Evolutionary conservation across 2,888 invertebrate genomes (phyloP).

Genomic region (Drosophila kambysellisi): DNA sequence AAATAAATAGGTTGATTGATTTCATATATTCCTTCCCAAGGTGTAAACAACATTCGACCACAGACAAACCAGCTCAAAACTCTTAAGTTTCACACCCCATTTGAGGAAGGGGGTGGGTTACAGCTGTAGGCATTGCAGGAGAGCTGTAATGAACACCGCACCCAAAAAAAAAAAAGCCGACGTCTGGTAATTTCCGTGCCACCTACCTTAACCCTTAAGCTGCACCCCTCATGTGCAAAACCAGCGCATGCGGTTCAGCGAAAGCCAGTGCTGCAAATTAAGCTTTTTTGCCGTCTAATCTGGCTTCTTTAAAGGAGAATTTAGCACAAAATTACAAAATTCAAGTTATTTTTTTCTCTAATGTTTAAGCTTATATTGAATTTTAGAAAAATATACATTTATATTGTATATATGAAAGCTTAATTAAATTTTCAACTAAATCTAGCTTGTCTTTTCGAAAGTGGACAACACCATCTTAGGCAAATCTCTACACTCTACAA

Average conservation of each 20-base stretch:
- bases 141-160: constrained; percentile 52
- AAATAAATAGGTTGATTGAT: constrained; percentile 38
- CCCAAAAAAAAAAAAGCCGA: constrained; percentile 51
- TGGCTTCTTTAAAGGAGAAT: not conserved
- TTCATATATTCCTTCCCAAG: constrained; percentile 33
- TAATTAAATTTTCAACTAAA: not conserved
- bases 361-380: not conserved
- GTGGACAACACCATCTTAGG: not conserved
- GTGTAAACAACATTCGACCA: constrained; percentile 1
- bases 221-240: constrained; percentile 12
- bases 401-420: not conserved
- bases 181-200: constrained; percentile 62
- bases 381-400: not conserved
- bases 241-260: constrained; percentile 60
- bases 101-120: not conserved
- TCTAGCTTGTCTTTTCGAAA: not conserved
- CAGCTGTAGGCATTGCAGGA: constrained; percentile 50
- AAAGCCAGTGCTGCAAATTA: not conserved
- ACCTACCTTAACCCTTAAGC: constrained; percentile 33
- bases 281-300: not conserved
- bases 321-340: not conserved
- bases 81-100: constrained; percentile 3
- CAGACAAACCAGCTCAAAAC: constrained; percentile 5
- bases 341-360: not conserved
- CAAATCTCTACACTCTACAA: constrained; percentile 24